Evolutionary conservation across 1,140 invertebrate species (phyloP).

Genomic region (Drosophila ohnishii): DNA sequence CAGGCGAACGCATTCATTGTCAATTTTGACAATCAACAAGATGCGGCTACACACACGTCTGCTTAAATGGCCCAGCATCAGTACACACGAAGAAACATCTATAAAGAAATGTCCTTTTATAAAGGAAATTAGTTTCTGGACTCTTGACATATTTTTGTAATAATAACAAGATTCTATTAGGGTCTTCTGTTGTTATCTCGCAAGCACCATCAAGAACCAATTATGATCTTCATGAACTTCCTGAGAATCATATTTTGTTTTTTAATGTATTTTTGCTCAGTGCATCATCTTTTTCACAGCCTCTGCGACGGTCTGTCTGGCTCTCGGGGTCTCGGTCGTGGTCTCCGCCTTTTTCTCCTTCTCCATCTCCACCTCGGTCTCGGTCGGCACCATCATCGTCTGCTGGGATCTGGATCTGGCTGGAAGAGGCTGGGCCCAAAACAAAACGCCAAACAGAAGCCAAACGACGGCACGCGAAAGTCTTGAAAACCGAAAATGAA

Average conservation of each 20-base stretch:
- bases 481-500: constrained; percentile 70
- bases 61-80: constrained; percentile 57
- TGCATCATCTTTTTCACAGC: constrained; percentile 15
- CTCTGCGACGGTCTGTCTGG: constrained; percentile 71
- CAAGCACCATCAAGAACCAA: background rate
- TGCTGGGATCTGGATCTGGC: constrained; percentile 51
- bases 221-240: background rate
- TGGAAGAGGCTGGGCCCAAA: constrained; percentile 51
- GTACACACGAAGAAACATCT: background rate
- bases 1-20: constrained; percentile 74
- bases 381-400: constrained; percentile 35
- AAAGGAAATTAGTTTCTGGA: background rate
- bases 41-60: constrained; percentile 66
- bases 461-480: constrained; percentile 78
- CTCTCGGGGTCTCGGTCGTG: constrained; percentile 52
- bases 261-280: background rate
- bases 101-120: background rate
- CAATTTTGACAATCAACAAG: constrained; percentile 82
- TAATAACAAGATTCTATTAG: background rate
- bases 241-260: background rate
- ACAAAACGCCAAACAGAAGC: constrained; percentile 59
- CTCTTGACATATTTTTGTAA: background rate
- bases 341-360: constrained; percentile 15
- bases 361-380: constrained; percentile 4
- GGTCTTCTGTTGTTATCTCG: no score